A percentile compares a stretch with the other conserved stretches of the same genome.
Evolutionary conservation across 2,888 invertebrate genomes (phyloP).

Genomic region (Troides oblongomaculatus): DNA sequence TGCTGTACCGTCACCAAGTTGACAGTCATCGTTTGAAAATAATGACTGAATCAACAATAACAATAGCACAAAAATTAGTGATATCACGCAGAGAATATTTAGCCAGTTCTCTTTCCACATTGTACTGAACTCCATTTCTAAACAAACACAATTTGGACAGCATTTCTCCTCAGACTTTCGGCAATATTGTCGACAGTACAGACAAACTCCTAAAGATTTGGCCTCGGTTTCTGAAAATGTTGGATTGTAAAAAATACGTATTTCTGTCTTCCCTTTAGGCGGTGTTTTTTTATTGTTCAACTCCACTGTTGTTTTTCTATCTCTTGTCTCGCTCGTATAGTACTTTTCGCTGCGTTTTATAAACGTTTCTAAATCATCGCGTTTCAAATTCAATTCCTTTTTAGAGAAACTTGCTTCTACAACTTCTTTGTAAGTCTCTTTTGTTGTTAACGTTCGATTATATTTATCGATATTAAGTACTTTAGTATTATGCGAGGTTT

Average conservation of each 20-base stretch:
- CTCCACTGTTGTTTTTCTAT: slow-evolving; percentile 56
- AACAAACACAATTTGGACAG: slow-evolving; percentile 60
- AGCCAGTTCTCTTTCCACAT: slow-evolving; percentile 71
- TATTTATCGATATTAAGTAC: slow-evolving; percentile 65
- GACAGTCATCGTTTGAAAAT: slow-evolving; percentile 51
- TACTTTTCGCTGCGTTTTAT: slow-evolving; percentile 73
- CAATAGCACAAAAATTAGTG: slow-evolving; percentile 58
- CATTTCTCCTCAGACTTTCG: slow-evolving; percentile 63
- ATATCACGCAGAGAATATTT: slow-evolving; percentile 61
- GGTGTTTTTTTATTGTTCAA: slow-evolving; percentile 46
- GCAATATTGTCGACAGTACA: slow-evolving; percentile 59
- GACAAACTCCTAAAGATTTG: slow-evolving; percentile 54
- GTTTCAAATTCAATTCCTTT: slow-evolving; percentile 50
- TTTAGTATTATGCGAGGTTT: slow-evolving; percentile 69
- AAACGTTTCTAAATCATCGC: slow-evolving; percentile 67
- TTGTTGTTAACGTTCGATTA: slow-evolving; percentile 67
- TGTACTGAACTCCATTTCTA: slow-evolving; percentile 57
- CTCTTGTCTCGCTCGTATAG: slow-evolving; percentile 60
- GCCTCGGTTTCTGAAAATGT: slow-evolving; percentile 59
- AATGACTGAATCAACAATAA: slow-evolving; percentile 62
- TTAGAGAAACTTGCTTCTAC: slow-evolving; percentile 69
- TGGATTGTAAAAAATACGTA: slow-evolving; percentile 73
- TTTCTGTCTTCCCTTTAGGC: slow-evolving; percentile 60
- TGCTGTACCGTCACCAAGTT: slow-evolving; percentile 39
- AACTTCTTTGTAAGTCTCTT: slow-evolving; percentile 64